Conservation (phyloP, 2,888 invertebrate species). For the Cremastinae sp. region DNA sequence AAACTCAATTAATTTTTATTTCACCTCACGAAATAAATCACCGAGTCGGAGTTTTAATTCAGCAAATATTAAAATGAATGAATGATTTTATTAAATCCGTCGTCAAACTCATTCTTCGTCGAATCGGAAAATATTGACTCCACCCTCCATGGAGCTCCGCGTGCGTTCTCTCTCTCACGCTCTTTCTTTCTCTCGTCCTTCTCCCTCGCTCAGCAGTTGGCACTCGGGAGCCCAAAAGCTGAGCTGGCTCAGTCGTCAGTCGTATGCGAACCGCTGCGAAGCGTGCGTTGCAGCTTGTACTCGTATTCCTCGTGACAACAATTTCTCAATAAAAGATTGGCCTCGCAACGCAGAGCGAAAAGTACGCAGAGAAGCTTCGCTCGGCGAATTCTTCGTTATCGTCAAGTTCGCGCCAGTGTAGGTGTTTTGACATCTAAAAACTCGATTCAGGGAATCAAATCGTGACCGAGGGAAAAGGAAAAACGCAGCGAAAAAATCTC, state of each 20-base stretch:
- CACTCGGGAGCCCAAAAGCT: constrained; percentile 8
- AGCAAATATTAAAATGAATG: constrained; percentile 2
- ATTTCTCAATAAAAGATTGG: not conserved
- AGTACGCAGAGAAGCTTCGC: constrained; percentile 4
- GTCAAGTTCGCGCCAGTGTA: not conserved
- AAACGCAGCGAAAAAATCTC: constrained; percentile 24
- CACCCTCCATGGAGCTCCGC: constrained; percentile 36
- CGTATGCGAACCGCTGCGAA: constrained; percentile 54
- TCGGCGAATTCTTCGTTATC: constrained; percentile 1
- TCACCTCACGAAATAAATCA: no score
- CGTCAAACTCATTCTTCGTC: not conserved
- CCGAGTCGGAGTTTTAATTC: no score
- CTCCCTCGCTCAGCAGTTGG: constrained; percentile 18
- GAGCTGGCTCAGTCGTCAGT: no score
- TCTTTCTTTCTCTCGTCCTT: constrained; percentile 7
- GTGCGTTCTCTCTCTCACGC: constrained; percentile 7
- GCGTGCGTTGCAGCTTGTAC: constrained; percentile 19
- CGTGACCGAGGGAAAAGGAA: constrained; percentile 12
- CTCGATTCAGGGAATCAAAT: constrained; percentile 3
- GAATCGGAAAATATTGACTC: constrained; percentile 27
- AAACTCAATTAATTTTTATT: no score
- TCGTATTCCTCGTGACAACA: constrained; percentile 29
- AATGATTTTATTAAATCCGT: not conserved
- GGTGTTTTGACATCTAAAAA: constrained; percentile 1
- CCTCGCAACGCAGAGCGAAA: not conserved